Conservation (phyloP, 2,888 invertebrate species). For the Ophion obscuratus region DNA sequence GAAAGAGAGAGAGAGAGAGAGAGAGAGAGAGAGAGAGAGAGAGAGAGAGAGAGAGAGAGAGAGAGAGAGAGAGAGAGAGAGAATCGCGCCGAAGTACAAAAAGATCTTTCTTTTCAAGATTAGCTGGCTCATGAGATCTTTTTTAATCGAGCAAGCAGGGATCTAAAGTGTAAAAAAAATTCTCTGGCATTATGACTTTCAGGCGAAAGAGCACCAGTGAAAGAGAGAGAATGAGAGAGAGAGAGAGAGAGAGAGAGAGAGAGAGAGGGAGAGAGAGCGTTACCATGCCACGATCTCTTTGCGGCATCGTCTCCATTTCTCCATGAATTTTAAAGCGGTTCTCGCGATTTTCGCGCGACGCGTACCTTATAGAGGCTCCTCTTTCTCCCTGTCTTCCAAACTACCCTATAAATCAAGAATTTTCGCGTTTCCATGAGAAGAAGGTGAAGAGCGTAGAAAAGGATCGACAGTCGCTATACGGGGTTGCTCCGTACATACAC, state of each 20-base stretch:
- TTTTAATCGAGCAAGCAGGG: conserved; percentile 38
- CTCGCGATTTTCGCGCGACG: conserved; percentile 58
- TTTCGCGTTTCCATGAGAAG: conserved; percentile 58
- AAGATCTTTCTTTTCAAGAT: not conserved
- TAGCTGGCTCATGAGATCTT: conserved; percentile 15
- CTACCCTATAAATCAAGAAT: conserved; percentile 65
- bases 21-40: too few relatives aligned
- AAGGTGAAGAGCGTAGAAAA: conserved; percentile 29
- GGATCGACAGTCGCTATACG: conserved; percentile 40
- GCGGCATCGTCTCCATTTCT: conserved; percentile 66
- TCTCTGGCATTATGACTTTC: conserved; percentile 63
- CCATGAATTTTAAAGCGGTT: conserved; percentile 63
- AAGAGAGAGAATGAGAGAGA: conserved; percentile 44
- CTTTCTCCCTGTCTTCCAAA: conserved; percentile 45
- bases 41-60: not conserved
- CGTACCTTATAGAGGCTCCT: conserved; percentile 44
- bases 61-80: not conserved
- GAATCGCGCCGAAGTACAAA: conserved; percentile 11
- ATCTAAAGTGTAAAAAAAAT: conserved; percentile 20
- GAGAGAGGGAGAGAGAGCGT: conserved; percentile 44
- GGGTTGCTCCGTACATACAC: conserved; percentile 22
- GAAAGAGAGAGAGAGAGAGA: not conserved
- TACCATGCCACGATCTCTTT: conserved; percentile 55
- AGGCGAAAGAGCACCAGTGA: conserved; percentile 44
- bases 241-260: conserved; percentile 41